A percentile compares a stretch with the other conserved stretches of the same genome.
Evolutionary conservation across 2,797 vertebrate species (phyloP).

Genomic region (Bradypodion ventrale): DNA sequence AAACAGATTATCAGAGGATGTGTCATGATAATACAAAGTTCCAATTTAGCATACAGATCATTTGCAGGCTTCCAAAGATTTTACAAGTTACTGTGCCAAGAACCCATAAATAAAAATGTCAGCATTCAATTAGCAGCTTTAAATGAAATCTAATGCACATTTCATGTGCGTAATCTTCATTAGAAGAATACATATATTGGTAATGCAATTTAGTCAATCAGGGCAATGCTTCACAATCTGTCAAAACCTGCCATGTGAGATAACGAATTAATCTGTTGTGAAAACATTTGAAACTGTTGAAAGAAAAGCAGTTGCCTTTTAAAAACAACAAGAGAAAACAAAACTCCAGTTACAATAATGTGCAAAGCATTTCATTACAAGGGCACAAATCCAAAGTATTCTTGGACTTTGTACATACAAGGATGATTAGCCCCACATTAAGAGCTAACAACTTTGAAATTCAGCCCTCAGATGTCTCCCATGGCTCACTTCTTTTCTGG

Average conservation of each 20-base stretch:
- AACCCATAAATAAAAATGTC: constrained; percentile 50
- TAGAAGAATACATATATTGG: constrained; percentile 46
- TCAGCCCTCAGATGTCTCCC: constrained; percentile 13
- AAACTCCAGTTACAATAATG: background rate
- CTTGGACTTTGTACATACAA: constrained; percentile 36
- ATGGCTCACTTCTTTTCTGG: constrained; percentile 42
- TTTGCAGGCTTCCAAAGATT: constrained; percentile 29
- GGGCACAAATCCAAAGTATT: constrained; percentile 38
- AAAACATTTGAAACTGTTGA: constrained; percentile 38
- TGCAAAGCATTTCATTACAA: constrained; percentile 31
- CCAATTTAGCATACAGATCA: background rate
- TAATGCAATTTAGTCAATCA: constrained; percentile 55
- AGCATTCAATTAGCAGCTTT: constrained; percentile 58
- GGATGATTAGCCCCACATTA: constrained; percentile 20
- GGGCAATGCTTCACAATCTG: constrained; percentile 55
- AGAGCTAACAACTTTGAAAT: constrained; percentile 35
- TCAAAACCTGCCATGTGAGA: constrained; percentile 52
- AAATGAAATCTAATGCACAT: constrained; percentile 63
- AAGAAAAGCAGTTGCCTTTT: constrained; percentile 12
- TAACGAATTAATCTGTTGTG: constrained; percentile 35
- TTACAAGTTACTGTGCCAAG: constrained; percentile 41
- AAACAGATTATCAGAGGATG: constrained; percentile 8
- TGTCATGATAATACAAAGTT: constrained; percentile 17
- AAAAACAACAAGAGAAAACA: constrained; percentile 24
- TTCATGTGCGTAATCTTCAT: constrained; percentile 59